Conservation (phyloP, 2,797 vertebrate genomes). For the Helicolenus hilgendorfi region DNA sequence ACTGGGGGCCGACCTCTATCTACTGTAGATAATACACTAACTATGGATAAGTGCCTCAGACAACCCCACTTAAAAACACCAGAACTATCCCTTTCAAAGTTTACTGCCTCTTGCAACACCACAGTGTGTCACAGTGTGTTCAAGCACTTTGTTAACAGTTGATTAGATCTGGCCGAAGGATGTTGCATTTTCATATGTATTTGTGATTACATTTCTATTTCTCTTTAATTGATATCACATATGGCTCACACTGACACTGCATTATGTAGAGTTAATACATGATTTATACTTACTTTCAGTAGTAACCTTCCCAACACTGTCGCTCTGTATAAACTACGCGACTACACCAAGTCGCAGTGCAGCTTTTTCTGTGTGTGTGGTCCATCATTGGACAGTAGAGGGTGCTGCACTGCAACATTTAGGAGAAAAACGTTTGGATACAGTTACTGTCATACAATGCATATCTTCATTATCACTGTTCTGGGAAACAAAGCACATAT, state of each 20-base stretch:
- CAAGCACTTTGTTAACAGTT: not conserved
- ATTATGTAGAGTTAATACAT: not conserved
- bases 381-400: conserved; percentile 68
- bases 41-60: too few relatives aligned
- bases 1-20: too few relatives aligned
- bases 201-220: not conserved
- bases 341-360: not conserved
- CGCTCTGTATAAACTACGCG: not conserved
- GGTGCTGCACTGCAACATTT: conserved; percentile 77
- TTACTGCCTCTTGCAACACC: not conserved
- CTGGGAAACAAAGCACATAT: not conserved
- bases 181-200: not conserved
- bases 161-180: not conserved
- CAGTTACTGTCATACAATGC: not conserved
- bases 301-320: not conserved
- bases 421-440: not conserved
- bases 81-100: not conserved
- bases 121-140: not conserved
- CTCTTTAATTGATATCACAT: not conserved
- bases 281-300: not conserved
- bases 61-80: too few relatives aligned
- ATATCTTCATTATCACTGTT: not conserved
- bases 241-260: not conserved
- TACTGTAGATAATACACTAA: too few relatives aligned
- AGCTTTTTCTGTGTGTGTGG: not conserved